A percentile compares a stretch with the other conserved stretches of the same genome.
These are phyloP conservation scores for Drosophila sucinea DNA, from an alignment of 1,140 invertebrate species.

Conservation along the genomic window DNA sequence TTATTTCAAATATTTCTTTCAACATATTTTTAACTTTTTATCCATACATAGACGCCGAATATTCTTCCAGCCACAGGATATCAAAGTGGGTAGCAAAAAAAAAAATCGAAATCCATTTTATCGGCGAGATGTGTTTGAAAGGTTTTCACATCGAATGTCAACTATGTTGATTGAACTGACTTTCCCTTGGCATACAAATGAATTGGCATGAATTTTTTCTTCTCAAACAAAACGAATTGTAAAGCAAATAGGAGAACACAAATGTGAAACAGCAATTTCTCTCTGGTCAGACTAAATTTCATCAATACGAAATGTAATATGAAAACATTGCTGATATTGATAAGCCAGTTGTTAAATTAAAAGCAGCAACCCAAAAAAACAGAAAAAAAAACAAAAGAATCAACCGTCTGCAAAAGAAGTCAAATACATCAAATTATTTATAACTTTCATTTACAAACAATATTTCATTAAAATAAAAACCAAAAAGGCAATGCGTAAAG, in stretches of 20 bases:
- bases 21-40: too few relatives aligned
- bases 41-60: neutral
- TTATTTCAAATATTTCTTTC: too few relatives aligned
- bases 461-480: slow-evolving; percentile 35
- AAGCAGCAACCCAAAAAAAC: slow-evolving; percentile 16
- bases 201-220: slow-evolving; percentile 42
- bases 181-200: slow-evolving; percentile 8
- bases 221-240: slow-evolving; percentile 9
- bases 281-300: slow-evolving; percentile 40
- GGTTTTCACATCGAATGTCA: slow-evolving; percentile 62
- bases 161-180: slow-evolving; percentile 63
- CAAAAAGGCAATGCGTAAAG: slow-evolving; percentile 27
- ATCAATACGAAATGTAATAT: slow-evolving; percentile 47
- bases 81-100: slow-evolving; percentile 20
- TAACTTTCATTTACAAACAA: slow-evolving; percentile 27
- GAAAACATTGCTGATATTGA: slow-evolving; percentile 23
- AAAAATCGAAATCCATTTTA: slow-evolving; percentile 39
- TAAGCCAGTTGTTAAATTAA: slow-evolving; percentile 29
- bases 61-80: slow-evolving; percentile 5
- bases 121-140: slow-evolving; percentile 47
- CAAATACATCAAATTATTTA: slow-evolving; percentile 30
- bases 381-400: neutral
- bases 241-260: slow-evolving; percentile 15
- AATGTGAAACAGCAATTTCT: slow-evolving; percentile 24
- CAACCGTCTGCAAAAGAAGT: slow-evolving; percentile 23